A percentile compares a stretch with the other conserved stretches of the same genome.
These are phyloP conservation scores for Harpegnathos saltator DNA, from an alignment of 1,140 invertebrate genomes.

Conservation along the genomic window DNA sequence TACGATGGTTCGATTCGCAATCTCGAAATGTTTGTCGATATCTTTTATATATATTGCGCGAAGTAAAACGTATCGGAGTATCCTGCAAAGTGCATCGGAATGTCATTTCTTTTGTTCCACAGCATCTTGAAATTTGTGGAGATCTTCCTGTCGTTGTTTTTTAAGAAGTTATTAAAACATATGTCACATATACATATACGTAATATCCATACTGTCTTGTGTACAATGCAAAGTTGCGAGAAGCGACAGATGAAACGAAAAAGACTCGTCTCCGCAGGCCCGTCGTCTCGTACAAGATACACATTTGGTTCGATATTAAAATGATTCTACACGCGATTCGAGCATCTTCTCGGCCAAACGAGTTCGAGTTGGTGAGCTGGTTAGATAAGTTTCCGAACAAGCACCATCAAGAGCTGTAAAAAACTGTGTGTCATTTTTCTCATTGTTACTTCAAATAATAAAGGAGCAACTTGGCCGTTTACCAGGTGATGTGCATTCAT, in stretches of 20 bases:
- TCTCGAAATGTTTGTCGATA: conserved; percentile 28
- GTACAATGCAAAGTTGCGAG: neutral
- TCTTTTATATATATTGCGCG: conserved; percentile 26
- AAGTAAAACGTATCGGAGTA: no score
- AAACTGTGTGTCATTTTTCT: no score
- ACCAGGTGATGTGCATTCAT: no score
- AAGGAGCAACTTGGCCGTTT: no score
- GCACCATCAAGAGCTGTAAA: no score
- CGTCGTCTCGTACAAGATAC: neutral
- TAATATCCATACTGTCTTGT: neutral
- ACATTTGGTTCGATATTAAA: no score
- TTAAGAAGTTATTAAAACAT: neutral
- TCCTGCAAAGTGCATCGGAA: neutral
- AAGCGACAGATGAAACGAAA: neutral
- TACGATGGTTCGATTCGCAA: conserved; percentile 27
- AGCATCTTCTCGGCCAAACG: no score
- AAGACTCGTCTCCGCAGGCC: neutral
- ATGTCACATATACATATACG: no score
- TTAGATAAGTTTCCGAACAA: no score
- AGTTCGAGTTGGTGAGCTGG: no score
- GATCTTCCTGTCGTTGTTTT: neutral
- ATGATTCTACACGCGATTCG: no score
- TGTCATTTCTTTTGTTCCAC: conserved; percentile 13
- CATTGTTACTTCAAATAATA: no score
- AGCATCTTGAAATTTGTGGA: neutral